Evolutionary conservation across 1,140 invertebrate species (phyloP), one percentile per base, ranked within the genome.

Genomic region (Zaprionus nigranus): DNA sequence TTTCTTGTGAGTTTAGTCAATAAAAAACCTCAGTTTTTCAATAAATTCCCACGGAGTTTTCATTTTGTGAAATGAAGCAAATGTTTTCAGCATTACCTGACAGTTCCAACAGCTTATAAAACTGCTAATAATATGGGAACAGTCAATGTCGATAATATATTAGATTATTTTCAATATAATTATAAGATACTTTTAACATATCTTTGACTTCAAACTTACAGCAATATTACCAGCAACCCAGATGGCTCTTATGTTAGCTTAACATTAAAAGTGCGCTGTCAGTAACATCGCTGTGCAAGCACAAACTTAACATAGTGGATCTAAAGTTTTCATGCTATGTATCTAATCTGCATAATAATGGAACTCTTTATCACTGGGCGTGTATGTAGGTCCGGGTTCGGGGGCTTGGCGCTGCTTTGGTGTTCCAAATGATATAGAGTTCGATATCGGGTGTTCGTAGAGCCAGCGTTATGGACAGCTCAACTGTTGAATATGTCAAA

Each of bases 1-100:
- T 80, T 75, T 88, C 73, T 87, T 87, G 81, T 88, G 84, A 87
- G 78, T 90, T 88, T 87, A 87, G 84, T 87, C 85, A 87, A 87
- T 87, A 87, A 87, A 87, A 75, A 87, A 81, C 59, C 59, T 88
- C 81, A 78, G 84, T 87, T 88, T 88, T 82, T 76, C 51, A 76
- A 79, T 49, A 72, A 64, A 67, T 59, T 56, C 3, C 12, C 28
- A 53, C n/a, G 56, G 63, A 49, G 11, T 77, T 63, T 63, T 70
- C 22, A 26, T 53, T 62, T 65, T 20, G 20, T 22, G 20, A 22
- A 22, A 11, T 11, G 12, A 17, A 46, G n/a, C 5, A 24, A 51
- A 28, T 56, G 17, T 34, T 30, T 30, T 30, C 28, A 30, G 7
- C 28, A 30, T 30, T 30, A 3, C 9, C 30, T 3, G 2, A 34